Conservation (phyloP, 2,888 invertebrate species). For the Eupithecia abbreviata region DNA sequence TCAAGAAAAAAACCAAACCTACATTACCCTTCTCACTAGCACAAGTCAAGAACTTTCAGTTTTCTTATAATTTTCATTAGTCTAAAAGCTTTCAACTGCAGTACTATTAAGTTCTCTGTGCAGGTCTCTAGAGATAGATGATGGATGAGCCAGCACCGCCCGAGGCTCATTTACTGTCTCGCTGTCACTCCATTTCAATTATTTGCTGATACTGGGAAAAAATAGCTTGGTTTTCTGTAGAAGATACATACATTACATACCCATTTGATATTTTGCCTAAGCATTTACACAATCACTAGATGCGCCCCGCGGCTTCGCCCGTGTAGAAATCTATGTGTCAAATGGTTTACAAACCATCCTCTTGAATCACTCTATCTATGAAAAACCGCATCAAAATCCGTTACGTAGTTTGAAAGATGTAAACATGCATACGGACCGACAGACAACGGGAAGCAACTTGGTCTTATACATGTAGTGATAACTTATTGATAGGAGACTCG, state of each 20-base stretch:
- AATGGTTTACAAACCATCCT: too few species aligned
- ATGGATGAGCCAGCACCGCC: conserved; percentile 31
- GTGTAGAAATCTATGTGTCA: too few species aligned
- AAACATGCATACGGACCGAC: too few species aligned
- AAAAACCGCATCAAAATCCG: too few species aligned
- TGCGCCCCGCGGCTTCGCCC: too few species aligned
- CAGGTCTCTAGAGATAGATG: conserved; percentile 27
- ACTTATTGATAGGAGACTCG: too few species aligned
- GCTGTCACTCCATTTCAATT: conserved; percentile 15
- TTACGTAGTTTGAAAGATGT: too few species aligned
- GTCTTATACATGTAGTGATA: too few species aligned
- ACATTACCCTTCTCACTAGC: background rate
- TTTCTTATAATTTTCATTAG: conserved; percentile 22
- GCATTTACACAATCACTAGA: background rate
- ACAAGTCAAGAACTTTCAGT: background rate
- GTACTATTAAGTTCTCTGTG: background rate
- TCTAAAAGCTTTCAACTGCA: conserved; percentile 31
- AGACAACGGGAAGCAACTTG: too few species aligned
- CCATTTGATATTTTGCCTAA: background rate
- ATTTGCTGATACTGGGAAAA: conserved; percentile 6
- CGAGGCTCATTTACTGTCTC: conserved; percentile 29
- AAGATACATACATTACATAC: background rate
- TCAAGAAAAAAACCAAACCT: background rate
- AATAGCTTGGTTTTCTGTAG: background rate
- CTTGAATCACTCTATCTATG: too few species aligned